Evolutionary conservation across 2,113 vertebrate genomes (phyloP), one percentile per base, ranked within the genome.

Genomic region (Solea senegalensis): DNA sequence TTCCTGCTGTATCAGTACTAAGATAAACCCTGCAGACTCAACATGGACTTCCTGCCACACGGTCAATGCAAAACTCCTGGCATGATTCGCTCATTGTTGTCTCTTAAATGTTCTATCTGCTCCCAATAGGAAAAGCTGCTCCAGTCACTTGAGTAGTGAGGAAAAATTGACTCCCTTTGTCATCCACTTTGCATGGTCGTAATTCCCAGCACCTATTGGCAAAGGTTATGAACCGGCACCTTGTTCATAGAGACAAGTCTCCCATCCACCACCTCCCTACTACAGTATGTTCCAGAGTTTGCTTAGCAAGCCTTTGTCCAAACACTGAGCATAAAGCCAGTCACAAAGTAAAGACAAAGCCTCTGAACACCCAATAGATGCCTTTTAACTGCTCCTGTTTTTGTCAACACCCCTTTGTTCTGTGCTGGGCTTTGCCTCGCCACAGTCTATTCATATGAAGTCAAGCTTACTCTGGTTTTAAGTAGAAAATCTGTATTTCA

Each of bases 241-340:
- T 65, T 27, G 8, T 53, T 72, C 54, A 69, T 45, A 50, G 34
- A 9, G 46, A 14, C 3, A n/a, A 34, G 16, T 16, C 43, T 11
- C 56, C 40, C 54, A 7, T 55, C 44, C 49, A 13, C 52, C 56
- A 2, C n/a, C 27, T 51, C 46, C 53, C 63, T 60, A 77, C 76
- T 63, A 5, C 26, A 85, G 88, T 73, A 80, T 66, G 81, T 90
- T 92, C 89, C 43, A 90, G 88, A 86, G 69, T 79, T 74, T 82
- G 78, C 84, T 82, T 58, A 73, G 72, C 65, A 57, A 80, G 79
- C 65, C 67, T 41, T 53, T 58, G 69, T 84, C 65, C 51, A 69
- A 85, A 71, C 77, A 77, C 60, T 3, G 43, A 73, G 39, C 69
- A 88, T 79, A 88, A 86, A 89, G 75, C 81, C 65, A 14, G 78